Percentiles rank a stretch among this genome's conserved stretches.
Evolutionary conservation across 2,888 invertebrate genomes (phyloP).

Genomic region (Aphodius granarius): DNA sequence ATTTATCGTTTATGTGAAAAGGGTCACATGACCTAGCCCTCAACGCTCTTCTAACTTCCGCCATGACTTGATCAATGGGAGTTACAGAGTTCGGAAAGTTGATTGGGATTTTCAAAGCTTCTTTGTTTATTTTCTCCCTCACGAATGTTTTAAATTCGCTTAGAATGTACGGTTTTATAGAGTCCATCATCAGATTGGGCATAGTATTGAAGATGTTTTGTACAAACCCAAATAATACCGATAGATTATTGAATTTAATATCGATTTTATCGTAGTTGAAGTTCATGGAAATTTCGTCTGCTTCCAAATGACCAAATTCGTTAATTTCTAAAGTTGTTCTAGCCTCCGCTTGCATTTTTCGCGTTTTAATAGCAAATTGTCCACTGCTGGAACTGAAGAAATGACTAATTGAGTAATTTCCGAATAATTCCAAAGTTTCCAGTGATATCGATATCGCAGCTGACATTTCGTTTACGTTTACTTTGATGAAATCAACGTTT

Average conservation of each 20-base stretch:
- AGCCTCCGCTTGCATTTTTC: slow-evolving; percentile 69
- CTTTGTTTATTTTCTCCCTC: slow-evolving; percentile 73
- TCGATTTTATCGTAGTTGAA: slow-evolving; percentile 73
- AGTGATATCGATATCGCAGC: slow-evolving; percentile 73
- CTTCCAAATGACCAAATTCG: slow-evolving; percentile 73
- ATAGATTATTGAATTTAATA: slow-evolving; percentile 82
- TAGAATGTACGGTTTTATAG: slow-evolving; percentile 82
- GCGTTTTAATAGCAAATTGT: slow-evolving; percentile 76
- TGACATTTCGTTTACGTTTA: slow-evolving; percentile 75
- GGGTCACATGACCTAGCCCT: slow-evolving; percentile 72
- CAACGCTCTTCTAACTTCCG: slow-evolving; percentile 72
- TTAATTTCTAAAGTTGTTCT: slow-evolving; percentile 72
- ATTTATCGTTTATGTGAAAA: slow-evolving; percentile 71
- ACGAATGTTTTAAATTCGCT: slow-evolving; percentile 76
- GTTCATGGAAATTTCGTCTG: slow-evolving; percentile 79
- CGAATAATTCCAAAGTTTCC: slow-evolving; percentile 69
- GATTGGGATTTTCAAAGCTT: slow-evolving; percentile 59
- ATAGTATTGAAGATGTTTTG: slow-evolving; percentile 75
- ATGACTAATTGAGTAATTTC: slow-evolving; percentile 73
- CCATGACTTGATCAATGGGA: slow-evolving; percentile 81
- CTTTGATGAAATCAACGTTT: slow-evolving; percentile 68
- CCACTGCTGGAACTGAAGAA: slow-evolving; percentile 73
- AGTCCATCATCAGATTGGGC: slow-evolving; percentile 82
- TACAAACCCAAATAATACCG: slow-evolving; percentile 70
- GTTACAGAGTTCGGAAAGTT: slow-evolving; percentile 84